These are phyloP conservation scores for Trachops cirrhosus DNA, from an alignment of 2,797 vertebrate species.

Conservation along the genomic window DNA sequence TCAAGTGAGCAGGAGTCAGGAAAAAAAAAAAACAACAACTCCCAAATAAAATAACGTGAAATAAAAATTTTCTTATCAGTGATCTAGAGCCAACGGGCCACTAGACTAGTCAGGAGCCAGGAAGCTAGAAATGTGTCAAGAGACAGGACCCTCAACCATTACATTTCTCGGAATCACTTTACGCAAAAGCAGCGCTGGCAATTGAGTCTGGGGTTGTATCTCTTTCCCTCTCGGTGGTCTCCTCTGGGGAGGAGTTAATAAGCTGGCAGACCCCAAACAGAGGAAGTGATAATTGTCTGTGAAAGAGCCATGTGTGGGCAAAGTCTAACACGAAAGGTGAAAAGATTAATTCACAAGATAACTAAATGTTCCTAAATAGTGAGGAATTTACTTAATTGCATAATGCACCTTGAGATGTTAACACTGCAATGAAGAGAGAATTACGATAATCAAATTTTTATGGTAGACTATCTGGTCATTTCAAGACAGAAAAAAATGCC, in stretches of 20 bases:
- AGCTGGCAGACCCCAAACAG: neutral
- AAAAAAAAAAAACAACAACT: neutral
- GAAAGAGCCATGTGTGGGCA: neutral
- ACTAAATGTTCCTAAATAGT: neutral
- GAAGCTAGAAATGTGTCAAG: neutral
- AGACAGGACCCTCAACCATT: neutral
- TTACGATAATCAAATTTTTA: neutral
- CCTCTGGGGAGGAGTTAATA: neutral
- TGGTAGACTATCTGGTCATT: neutral
- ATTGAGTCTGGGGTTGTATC: neutral
- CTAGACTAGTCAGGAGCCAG: neutral
- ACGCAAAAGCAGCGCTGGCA: neutral
- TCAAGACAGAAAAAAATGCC: neutral
- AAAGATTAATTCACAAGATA: conserved; percentile 2
- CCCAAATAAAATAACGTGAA: neutral
- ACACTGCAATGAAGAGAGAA: neutral
- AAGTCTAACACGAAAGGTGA: neutral
- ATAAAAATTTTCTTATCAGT: neutral
- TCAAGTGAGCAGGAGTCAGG: neutral
- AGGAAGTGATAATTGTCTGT: neutral
- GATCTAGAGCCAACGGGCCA: neutral
- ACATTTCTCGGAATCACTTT: neutral
- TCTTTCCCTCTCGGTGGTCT: neutral
- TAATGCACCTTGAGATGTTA: neutral
- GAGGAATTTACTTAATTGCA: conserved; percentile 29